A percentile compares a stretch with the other conserved stretches of the same genome.
Conservation (phyloP, 2,888 invertebrate genomes). For the Molorchus minor region DNA sequence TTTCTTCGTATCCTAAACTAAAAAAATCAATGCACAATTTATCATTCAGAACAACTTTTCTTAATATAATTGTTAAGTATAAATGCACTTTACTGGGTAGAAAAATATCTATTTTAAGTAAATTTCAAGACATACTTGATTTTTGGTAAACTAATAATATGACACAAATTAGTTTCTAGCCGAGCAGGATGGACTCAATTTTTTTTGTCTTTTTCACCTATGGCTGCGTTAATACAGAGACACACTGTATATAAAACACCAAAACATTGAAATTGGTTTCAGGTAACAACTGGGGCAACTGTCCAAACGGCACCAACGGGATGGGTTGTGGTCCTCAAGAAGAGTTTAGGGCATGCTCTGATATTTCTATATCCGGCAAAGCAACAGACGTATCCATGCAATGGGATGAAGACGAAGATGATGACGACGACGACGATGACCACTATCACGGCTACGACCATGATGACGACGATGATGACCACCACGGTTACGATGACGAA, state of each 20-base stretch:
- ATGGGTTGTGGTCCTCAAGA: constrained; percentile 91
- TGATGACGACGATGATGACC: too few relatives aligned
- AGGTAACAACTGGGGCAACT: constrained; percentile 82
- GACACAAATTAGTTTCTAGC: not conserved
- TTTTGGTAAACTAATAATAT: not conserved
- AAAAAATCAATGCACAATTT: too few relatives aligned
- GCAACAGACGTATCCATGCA: constrained; percentile 63
- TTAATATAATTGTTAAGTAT: not conserved
- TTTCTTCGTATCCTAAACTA: too few relatives aligned
- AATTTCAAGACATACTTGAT: too few relatives aligned
- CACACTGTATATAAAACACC: not conserved
- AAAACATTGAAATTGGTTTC: constrained; percentile 19
- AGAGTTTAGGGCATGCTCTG: constrained; percentile 86
- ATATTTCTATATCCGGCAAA: constrained; percentile 75
- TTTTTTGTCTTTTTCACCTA: too few relatives aligned
- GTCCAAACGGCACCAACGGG: constrained; percentile 76
- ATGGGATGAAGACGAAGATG: too few relatives aligned
- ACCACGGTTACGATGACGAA: constrained; percentile 34
- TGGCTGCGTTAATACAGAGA: too few relatives aligned
- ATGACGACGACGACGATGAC: too few relatives aligned
- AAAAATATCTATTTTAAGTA: not conserved
- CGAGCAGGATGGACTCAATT: too few relatives aligned
- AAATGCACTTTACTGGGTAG: not conserved
- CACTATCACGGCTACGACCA: too few relatives aligned
- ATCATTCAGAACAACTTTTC: too few relatives aligned